phyloP scores from a whole-genome alignment of 2,797 vertebrate genomes.

The Geotrypetes seraphini region DNA sequence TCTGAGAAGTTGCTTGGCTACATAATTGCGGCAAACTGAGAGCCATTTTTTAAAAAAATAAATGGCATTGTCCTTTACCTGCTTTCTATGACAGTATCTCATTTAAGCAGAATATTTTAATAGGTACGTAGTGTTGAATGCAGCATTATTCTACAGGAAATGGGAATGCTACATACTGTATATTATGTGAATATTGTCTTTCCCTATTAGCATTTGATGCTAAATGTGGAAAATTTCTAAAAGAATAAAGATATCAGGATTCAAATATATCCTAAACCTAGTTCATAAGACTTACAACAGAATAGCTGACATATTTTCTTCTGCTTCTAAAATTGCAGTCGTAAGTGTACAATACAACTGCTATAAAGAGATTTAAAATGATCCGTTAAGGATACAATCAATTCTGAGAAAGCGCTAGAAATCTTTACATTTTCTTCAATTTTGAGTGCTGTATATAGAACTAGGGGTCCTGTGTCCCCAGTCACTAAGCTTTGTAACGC shows the following conservation, averaged over 20 bases:
- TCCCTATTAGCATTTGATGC: background rate
- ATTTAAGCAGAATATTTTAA: background rate
- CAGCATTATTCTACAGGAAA: slow-evolving; percentile 1
- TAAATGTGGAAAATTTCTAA: background rate
- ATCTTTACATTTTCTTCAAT: no score
- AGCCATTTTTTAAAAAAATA: background rate
- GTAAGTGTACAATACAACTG: no score
- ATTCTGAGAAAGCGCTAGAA: no score
- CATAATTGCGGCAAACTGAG: no score
- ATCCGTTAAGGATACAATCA: no score
- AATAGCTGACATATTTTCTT: background rate
- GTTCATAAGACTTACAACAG: background rate
- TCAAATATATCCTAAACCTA: background rate
- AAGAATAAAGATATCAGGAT: background rate
- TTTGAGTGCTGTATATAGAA: no score
- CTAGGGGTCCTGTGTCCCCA: no score
- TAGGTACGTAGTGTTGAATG: background rate
- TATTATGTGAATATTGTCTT: background rate
- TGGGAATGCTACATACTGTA: background rate
- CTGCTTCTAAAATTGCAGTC: no score
- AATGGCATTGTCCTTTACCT: background rate
- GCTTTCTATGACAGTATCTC: background rate
- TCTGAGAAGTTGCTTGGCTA: no score
- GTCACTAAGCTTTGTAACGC: no score
- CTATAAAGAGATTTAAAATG: no score